Conservation (phyloP, 1,140 invertebrate species). For the Holcopasites calliopsidis region DNA sequence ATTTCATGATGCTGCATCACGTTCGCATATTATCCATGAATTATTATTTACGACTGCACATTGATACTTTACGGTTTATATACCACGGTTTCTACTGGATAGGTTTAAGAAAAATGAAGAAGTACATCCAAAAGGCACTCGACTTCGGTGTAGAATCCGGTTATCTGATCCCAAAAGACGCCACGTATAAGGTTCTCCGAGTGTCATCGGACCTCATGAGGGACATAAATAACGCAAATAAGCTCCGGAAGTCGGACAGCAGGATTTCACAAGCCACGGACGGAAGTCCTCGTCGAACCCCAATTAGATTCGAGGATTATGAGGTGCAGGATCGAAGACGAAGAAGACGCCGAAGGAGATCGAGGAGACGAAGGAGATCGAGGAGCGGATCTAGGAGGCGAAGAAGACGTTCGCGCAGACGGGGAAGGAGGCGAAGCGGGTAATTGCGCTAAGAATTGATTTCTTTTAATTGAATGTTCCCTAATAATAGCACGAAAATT, state of each 20-base stretch:
- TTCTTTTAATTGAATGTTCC: too few species aligned
- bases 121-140: conserved; percentile 63
- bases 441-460: conserved; percentile 6
- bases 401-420: conserved; percentile 10
- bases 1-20: too few species aligned
- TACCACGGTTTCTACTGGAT: too few species aligned
- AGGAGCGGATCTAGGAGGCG: conserved; percentile 17
- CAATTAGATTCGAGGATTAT: conserved; percentile 28
- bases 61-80: too few species aligned
- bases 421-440: conserved; percentile 27
- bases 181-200: conserved; percentile 53
- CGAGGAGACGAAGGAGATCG: neutral
- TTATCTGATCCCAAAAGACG: conserved; percentile 61
- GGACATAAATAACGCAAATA: neutral
- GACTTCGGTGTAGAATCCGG: conserved; percentile 65
- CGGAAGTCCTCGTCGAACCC: neutral
- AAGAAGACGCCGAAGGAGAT: neutral
- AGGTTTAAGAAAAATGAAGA: conserved; percentile 57
- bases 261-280: conserved; percentile 1
- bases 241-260: neutral
- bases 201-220: conserved; percentile 63
- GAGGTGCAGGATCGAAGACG: conserved; percentile 45
- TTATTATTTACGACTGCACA: too few species aligned
- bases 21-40: too few species aligned
- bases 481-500: too few species aligned